phyloP scores from a whole-genome alignment of 2,888 invertebrate species.

The Lithophane leautieri region DNA sequence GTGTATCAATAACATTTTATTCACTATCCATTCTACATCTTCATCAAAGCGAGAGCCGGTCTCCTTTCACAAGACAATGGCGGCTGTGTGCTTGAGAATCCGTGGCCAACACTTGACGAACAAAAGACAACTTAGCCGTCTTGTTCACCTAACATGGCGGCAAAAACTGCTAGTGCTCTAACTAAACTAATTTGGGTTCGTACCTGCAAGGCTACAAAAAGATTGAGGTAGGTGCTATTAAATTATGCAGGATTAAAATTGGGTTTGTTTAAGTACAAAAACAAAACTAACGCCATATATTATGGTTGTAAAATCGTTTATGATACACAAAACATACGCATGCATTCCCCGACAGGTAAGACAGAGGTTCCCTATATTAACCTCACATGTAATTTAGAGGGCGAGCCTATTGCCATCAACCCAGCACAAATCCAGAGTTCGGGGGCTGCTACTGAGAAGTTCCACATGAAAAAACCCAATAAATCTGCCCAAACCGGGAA shows the following conservation, averaged over 20 bases:
- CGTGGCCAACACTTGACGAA: constrained; percentile 61
- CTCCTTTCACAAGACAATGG: constrained; percentile 71
- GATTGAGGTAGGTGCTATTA: background rate
- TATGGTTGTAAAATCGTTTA: background rate
- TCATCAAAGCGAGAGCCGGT: constrained; percentile 61
- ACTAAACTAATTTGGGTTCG: constrained; percentile 46
- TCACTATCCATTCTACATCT: background rate
- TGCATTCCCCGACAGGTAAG: too few species aligned
- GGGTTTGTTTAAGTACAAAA: background rate
- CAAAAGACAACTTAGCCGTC: constrained; percentile 68
- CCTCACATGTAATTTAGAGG: too few species aligned
- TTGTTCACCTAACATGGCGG: constrained; percentile 37
- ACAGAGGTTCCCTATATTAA: too few species aligned
- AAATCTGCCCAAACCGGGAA: too few species aligned
- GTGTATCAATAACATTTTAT: background rate
- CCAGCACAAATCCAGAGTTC: too few species aligned
- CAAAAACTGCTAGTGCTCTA: constrained; percentile 36
- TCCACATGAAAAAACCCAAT: too few species aligned
- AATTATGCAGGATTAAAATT: background rate
- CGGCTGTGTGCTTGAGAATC: constrained; percentile 62
- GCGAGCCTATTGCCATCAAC: too few species aligned
- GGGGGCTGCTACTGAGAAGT: too few species aligned
- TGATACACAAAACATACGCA: background rate
- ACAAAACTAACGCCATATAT: background rate
- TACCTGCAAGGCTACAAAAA: constrained; percentile 17